Evolutionary conservation across 2,113 vertebrate species (phyloP), one percentile per base, ranked within the genome.

Genomic region (Rhinoderma darwinii): DNA sequence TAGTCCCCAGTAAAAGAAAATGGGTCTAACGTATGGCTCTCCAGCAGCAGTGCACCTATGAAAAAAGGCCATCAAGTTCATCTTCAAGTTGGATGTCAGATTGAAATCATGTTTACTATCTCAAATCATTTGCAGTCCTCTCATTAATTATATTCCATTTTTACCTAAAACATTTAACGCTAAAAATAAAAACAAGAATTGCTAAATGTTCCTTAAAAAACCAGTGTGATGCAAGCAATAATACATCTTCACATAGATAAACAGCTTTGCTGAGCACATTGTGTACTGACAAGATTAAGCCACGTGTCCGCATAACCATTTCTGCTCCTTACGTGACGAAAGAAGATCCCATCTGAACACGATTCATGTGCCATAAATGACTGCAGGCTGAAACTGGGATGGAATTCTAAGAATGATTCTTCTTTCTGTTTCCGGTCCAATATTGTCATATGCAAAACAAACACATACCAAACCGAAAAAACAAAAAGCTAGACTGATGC

Each of bases 171-270:
- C 35, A 84, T 56, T 47, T 35, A 74, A 3, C 22, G 5, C 12
- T 72, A 83, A 20, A 78, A 86, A 68, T 44, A 18, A 84, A 77
- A 76, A 59, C 44, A 72, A 66, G 56, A 72, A 15, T 80, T 80
- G 63, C 61, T 86, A 80, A 80, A 86, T 68, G 47, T 80, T 80
- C 76, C 70, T 80, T 72, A 80, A 86, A 86, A 72, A 47, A 4
- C 14, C 30, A 68, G 44, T 25, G 44, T 79, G 72, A 72, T 86
- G 66, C 66, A 74, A 82, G 35, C 18, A 41, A 32, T 50, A 81
- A 81, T 43, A 32, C 63, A 37, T 73, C 85, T 20, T 54, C 17
- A 27, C 25, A 44, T 30, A 17, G 56, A 47, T 72, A 72, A 86
- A 81, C 66, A 81, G 54, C 47, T 61, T n/a, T 59, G 51, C 68